Base-by-base conservation (phyloP, 2,888 invertebrate species). In the Heliconius aoede region DNA sequence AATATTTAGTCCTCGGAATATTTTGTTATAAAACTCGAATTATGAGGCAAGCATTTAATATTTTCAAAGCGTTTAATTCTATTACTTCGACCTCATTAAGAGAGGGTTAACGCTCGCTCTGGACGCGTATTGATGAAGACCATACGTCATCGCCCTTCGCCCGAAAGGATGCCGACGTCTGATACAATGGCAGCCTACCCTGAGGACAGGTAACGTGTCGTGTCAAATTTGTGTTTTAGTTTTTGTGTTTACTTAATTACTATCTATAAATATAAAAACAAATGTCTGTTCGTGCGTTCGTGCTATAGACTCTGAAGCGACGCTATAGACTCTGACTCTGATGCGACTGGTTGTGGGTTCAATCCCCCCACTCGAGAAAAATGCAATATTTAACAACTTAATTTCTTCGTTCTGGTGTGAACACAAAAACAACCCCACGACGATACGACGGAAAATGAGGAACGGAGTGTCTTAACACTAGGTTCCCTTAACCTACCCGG, bases 41-140 rank as follows among this genome's bases (percentile, higher is more conserved):
- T 72, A 72, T 36, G 58, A 74, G 64, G 28, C n/a, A 13, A 36
- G 71, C n/a, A 32, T 61, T 73, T 69, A 28, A 80, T 77, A 61
- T 73, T 72, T 75, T 81, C 80, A 83, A 85, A 87, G 85, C 87
- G 86, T 90, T 91, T 91, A 91, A 92, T 91, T 92, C 88, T 91
- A 92, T 92, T 89, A 90, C 87, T 86, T 85, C 83, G 87, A 90
- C 90, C 90, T 91, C 91, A 92, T 93, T 90, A 90, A 85, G 85
- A 83, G 84, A 86, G 89, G 91, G 91, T 91, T 92, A 91, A 90
- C 88, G 88, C 84, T 86, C 85, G 85, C 84, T 83, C 85, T 81
- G 82, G 91, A 92, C 92, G 85, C 83, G 83, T 91, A 93, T 92
- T 91, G 90, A 93, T 92, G 90, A 84, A 84, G 81, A 80, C 82